Evolutionary conservation across 2,113 vertebrate species (phyloP).

Genomic region (Entelurus aequoreus): DNA sequence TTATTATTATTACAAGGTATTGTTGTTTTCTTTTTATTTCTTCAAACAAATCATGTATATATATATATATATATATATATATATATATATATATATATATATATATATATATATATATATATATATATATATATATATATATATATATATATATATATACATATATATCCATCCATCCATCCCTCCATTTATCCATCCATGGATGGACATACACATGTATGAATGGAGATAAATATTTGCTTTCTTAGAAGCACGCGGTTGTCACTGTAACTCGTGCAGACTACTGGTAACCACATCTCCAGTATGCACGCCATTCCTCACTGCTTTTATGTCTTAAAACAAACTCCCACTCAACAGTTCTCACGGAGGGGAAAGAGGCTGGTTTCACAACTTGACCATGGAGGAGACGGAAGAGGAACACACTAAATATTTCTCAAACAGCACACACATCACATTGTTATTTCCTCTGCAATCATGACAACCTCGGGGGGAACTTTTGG

Average conservation of each 20-base stretch:
- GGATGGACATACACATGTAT: too few species aligned
- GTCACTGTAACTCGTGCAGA: neutral
- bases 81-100: too few species aligned
- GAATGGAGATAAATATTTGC: neutral
- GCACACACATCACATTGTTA: slow-evolving; percentile 2
- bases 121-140: too few species aligned
- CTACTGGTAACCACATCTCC: neutral
- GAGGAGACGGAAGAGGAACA: slow-evolving; percentile 14
- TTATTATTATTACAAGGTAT: neutral
- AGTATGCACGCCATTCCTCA: neutral
- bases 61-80: too few species aligned
- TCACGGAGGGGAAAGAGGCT: neutral
- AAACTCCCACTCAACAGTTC: neutral
- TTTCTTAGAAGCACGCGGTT: neutral
- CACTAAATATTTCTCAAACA: neutral
- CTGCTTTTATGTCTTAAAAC: neutral
- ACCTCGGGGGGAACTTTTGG: neutral
- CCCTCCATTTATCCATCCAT: too few species aligned
- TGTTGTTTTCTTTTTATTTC: neutral
- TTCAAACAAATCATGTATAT: too few species aligned
- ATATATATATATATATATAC: too few species aligned
- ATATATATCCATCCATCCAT: too few species aligned
- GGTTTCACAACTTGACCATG: slow-evolving; percentile 4
- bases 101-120: too few species aligned
- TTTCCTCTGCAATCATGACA: slow-evolving; percentile 16